Base-by-base conservation (phyloP, 2,888 invertebrate species). In the Volucella bombylans region DNA sequence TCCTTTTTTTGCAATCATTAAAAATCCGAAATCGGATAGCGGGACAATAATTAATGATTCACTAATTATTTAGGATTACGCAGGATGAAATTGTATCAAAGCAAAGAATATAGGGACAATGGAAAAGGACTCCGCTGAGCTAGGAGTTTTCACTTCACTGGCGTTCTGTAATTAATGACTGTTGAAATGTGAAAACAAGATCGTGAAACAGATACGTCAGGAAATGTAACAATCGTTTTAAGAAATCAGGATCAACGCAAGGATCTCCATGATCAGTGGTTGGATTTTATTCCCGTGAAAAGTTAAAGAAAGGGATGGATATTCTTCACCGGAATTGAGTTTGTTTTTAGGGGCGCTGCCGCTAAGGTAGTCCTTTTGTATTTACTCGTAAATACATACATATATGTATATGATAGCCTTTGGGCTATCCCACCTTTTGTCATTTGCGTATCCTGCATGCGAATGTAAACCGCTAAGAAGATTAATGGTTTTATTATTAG, bases 41-140 rank as follows among this genome's bases (percentile, higher is more conserved):
- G 73, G 76, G 71, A 82, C 81, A 80, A 64, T 86, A 88, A 88
- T 87, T 88, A 87, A 88, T 88, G 88, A 88, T 86, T 86, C 83
- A 87, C 87, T 88, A 88, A 88, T 88, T 88, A 88, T 87, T 88
- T 87, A 88, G 88, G 88, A 87, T 88, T 88, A 87, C 86, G 81
- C 79, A 72, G 86, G 82, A 86, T 77, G 73, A 81, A 85, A 85
- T 72, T 81, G 85, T 85, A 78, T 52, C 62, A 54, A 62, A 64
- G 23, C 39, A 11, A 59, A n/a, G 15, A 15, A 49, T 23, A 15
- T 18, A 3, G 9, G 14, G 18, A 43, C 62, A 52, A 54, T 55
- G 72, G 6, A 55, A 71, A 52, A 68, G 78, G 77, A 69, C 69
- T 74, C 64, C 23, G 54, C 12, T 64, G 41, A 14, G 31, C 31